phyloP scores from a whole-genome alignment of 2,113 vertebrate genomes.

The Ochotona princeps region DNA sequence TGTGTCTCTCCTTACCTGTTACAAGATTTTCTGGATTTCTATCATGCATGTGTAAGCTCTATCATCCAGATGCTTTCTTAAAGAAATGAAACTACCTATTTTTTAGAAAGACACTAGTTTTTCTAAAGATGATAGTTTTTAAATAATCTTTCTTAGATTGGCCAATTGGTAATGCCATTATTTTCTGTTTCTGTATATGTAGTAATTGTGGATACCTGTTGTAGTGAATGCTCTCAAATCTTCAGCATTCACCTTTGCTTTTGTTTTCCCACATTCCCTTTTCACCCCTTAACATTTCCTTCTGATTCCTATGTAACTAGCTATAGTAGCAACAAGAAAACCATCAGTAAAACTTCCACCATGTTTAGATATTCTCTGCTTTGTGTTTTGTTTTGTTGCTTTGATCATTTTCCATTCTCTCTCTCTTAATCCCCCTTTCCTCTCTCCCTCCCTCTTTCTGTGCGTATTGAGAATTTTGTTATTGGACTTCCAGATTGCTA shows the following conservation, averaged over 20 bases:
- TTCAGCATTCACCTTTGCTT: neutral
- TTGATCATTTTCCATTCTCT: neutral
- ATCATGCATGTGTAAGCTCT: neutral
- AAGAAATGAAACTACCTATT: neutral
- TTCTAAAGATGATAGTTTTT: neutral
- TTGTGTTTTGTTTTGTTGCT: neutral
- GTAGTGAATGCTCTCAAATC: neutral
- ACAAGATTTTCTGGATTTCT: neutral
- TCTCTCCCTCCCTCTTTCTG: neutral
- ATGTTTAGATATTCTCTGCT: neutral
- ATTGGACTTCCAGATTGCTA: neutral
- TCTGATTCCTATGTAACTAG: neutral
- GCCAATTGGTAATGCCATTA: neutral
- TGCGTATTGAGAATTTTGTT: neutral
- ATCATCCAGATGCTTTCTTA: constrained; percentile 6
- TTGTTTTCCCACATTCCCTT: neutral
- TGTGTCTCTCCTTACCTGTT: neutral
- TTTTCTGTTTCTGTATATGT: neutral
- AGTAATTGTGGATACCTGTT: neutral
- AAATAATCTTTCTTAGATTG: neutral
- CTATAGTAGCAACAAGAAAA: neutral
- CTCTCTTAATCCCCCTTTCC: neutral
- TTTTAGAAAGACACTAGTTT: too few relatives aligned
- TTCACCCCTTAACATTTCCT: neutral
- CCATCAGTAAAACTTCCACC: neutral